These are phyloP conservation scores for Chorisops tibialis DNA, from an alignment of 2,888 invertebrate genomes.

Conservation along the genomic window DNA sequence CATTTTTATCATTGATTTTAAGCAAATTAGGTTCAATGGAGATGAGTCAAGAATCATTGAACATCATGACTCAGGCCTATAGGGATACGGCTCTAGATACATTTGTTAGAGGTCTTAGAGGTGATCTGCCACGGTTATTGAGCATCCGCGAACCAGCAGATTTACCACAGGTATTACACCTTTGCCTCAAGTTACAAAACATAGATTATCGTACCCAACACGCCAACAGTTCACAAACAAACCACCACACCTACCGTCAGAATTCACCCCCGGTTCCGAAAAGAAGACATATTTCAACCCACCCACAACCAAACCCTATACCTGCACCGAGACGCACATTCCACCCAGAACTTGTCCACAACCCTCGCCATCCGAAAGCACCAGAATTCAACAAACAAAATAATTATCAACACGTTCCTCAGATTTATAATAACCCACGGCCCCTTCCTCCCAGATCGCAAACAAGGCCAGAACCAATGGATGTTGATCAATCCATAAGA, in stretches of 20 bases:
- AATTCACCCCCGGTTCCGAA: neutral
- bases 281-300: neutral
- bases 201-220: neutral
- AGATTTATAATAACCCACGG: neutral
- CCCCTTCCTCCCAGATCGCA: neutral
- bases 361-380: neutral
- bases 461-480: neutral
- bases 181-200: too few relatives aligned
- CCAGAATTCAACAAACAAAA: neutral
- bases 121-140: conserved; percentile 25
- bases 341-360: neutral
- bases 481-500: neutral
- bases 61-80: conserved; percentile 30
- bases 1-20: conserved; percentile 35
- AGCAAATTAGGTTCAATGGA: conserved; percentile 36
- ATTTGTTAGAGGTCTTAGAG: conserved; percentile 34
- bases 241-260: neutral
- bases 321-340: neutral
- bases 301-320: neutral
- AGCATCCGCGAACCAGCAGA: too few relatives aligned
- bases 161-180: too few relatives aligned
- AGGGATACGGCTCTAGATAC: conserved; percentile 36
- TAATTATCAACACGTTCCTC: neutral
- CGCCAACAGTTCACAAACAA: neutral
- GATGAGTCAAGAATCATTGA: conserved; percentile 29